Evolutionary conservation across 2,113 vertebrate genomes (phyloP), one percentile per base, ranked within the genome.

Genomic region (Phalacrocorax carbo): DNA sequence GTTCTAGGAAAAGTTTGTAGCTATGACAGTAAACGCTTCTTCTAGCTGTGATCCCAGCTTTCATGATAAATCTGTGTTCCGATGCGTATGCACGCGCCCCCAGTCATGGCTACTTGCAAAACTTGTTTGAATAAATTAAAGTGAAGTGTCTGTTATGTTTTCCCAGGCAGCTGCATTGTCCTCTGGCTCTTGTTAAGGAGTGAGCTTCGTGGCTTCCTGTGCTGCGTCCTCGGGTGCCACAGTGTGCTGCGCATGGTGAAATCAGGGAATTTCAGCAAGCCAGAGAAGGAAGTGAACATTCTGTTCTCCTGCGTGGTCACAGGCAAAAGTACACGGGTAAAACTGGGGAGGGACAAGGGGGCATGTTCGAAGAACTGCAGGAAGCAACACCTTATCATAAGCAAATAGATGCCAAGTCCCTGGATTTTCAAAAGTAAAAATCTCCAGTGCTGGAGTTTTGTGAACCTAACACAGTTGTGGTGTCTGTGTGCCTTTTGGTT

Each of bases 201-300:
- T 6, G 2, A 77, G 38, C n/a, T 40, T 9, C 76, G 51, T 1
- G 0, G 82, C 80, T 93, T 94, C 88, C 92, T 91, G 88, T 65
- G 81, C 58, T 0, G 1, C 1, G 30, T 48, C 70, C 42, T 49
- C 0, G 51, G 57, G 58, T 42, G 10, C 81, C 10, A 13, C 73
- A 42, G 86, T 0, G 0, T 11, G 34, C 22, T 7, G 79, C 0
- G 5, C 0, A 0, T 97, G 97, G 82, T 71, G 95, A 97, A 97
- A 96, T 94, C 62, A 83, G 95, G 95, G 95, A 97, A 95, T 97
- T 97, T 86, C 91, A 81, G 78, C 1, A 4, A 71, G 82, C 79
- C 1, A 0, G 25, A 60, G 81, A 65, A 91, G 96, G 95, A 97
- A 97, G 95, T 93, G 94, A 96, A 75, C 2, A 1, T 81, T 90